These are phyloP conservation scores for Loriculus beryllinus DNA, from an alignment of 2,797 vertebrate genomes.

Conservation along the genomic window DNA sequence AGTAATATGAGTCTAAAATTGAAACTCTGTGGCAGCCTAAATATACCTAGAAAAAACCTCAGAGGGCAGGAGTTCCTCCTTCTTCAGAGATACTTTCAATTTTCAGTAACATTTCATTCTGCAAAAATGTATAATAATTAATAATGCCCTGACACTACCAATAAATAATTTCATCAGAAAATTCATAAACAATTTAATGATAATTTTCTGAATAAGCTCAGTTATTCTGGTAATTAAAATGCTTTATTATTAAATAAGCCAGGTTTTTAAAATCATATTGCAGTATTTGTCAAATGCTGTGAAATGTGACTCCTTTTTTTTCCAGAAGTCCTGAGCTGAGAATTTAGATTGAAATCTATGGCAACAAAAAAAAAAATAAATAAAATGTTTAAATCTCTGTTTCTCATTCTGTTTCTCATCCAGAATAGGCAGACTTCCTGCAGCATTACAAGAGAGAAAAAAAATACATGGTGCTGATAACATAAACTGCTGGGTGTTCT, in stretches of 20 bases:
- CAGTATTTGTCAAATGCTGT: not conserved
- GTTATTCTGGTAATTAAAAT: not conserved
- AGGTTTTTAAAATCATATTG: not conserved
- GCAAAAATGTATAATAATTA: not conserved
- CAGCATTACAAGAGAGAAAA: not conserved
- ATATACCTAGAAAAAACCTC: not conserved
- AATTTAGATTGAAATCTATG: not conserved
- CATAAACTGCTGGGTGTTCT: not conserved
- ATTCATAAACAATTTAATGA: not conserved
- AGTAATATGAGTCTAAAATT: not conserved
- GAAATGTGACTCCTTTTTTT: not conserved
- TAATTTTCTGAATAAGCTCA: not conserved
- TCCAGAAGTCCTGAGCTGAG: not conserved
- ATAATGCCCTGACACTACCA: not conserved
- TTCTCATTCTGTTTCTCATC: not conserved
- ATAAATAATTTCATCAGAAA: not conserved
- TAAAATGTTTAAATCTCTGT: not conserved
- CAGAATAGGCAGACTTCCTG: not conserved
- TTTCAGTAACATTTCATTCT: not conserved
- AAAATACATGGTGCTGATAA: not conserved
- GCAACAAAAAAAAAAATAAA: not conserved
- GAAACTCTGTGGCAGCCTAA: not conserved
- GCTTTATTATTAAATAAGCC: not conserved
- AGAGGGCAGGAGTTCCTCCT: not conserved
- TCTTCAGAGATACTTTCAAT: not conserved